Base-by-base conservation (phyloP, 1,140 invertebrate species). In the Apis dorsata region DNA sequence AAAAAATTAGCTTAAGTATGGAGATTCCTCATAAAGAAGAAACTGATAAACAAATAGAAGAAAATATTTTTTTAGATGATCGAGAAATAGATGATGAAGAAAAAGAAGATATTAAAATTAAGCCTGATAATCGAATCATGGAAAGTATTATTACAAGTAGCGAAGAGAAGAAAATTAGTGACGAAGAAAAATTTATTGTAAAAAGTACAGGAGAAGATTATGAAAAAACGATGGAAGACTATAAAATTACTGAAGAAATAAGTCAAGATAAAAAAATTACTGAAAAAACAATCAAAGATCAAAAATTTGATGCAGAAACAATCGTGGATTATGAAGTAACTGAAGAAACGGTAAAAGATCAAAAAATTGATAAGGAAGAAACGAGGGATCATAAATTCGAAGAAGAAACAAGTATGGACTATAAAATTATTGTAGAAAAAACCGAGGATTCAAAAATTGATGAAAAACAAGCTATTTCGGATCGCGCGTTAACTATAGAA, bases 401-500 rank as follows among this genome's bases (percentile, higher is more conserved):
- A 5, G 15, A 12, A 24, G 63, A 85, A 70, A 21, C 34, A 17
- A 63, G 71, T 11, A 21, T 85, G 53, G 65, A 15, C 34, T 65
- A 73, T 78, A n/a, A 21, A 19, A 49, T 4, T 55, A 1, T 28
- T 17, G 53, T 59, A 24, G 60, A 85, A 73, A 12, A 55, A 21
- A 65, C 65, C 9, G n/a, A 87, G 62, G 65, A n/a, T 44, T 71
- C 75, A 12, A 28, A 82, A 69, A 51, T 53, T 12, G 80, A 86
- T 12, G 62, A 79, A 51, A 69, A 79, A 17, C 83, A 81, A 73
- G 71, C n/a, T 1, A 44, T 0, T 44, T 44, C 5, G 34, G 34
- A 44, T 44, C 34, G 34, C 34, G 5, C 5, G 5, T 44, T 44
- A 44, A 44, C 34, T 44, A 44, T 44, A 5, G 34, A 44, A 44